Evolutionary conservation across 2,113 vertebrate species (phyloP).

Genomic region (Xiphophorus couchianus): DNA sequence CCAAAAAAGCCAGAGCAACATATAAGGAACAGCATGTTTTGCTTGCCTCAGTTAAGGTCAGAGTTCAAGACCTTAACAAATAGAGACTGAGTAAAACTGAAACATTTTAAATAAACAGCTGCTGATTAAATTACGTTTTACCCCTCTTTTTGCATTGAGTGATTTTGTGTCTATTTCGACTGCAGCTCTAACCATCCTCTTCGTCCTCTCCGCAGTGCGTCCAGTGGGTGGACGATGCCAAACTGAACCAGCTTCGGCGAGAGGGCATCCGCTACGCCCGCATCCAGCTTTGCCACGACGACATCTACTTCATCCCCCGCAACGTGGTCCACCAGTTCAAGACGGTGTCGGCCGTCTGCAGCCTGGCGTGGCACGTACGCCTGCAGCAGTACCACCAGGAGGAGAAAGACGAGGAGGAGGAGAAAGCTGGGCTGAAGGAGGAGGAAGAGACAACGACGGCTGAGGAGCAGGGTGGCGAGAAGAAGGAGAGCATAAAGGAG

Average conservation of each 20-base stretch:
- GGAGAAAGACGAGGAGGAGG: conserved; percentile 15
- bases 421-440: conserved; percentile 11
- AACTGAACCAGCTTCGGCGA: conserved; percentile 96
- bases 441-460: neutral
- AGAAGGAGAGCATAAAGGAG: conserved; percentile 32
- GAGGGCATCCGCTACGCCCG: conserved; percentile 97
- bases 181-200: neutral
- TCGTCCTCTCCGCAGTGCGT: conserved; percentile 83
- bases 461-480: conserved; percentile 6
- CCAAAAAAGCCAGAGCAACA: too few relatives aligned
- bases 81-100: too few relatives aligned
- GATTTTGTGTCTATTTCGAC: too few relatives aligned
- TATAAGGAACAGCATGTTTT: too few relatives aligned
- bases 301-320: conserved; percentile 98
- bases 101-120: too few relatives aligned
- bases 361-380: conserved; percentile 95
- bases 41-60: too few relatives aligned
- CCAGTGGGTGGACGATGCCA: conserved; percentile 98
- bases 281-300: conserved; percentile 93
- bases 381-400: conserved; percentile 86
- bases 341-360: conserved; percentile 96
- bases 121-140: too few relatives aligned
- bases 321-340: conserved; percentile 99
- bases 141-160: too few relatives aligned
- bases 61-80: too few relatives aligned